Percentiles rank a stretch among this genome's conserved stretches.
phyloP scores from a whole-genome alignment of 2,888 invertebrate genomes.

The Pachliopta kotzebuea region DNA sequence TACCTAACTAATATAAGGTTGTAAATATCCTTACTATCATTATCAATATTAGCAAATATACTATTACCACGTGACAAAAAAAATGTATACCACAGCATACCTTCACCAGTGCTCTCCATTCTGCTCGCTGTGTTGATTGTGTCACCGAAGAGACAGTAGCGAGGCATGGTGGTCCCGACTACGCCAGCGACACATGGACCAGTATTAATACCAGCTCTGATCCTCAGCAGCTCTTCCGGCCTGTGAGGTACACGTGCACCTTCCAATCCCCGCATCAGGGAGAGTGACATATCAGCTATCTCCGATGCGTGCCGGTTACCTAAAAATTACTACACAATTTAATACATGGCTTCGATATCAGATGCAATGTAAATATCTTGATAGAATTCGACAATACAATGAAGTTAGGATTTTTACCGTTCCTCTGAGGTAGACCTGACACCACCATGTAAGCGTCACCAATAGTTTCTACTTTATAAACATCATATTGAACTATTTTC shows the following conservation, averaged over 20 bases:
- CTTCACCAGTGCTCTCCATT: constrained; percentile 82
- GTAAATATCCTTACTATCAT: no score
- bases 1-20: no score
- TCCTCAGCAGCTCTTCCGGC: constrained; percentile 67
- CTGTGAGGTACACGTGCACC: constrained; percentile 79
- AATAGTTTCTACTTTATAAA: constrained; percentile 86
- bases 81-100: constrained; percentile 36
- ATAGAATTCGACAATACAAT: no score
- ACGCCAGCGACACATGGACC: constrained; percentile 84
- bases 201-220: constrained; percentile 82
- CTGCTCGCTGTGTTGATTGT: constrained; percentile 84
- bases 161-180: constrained; percentile 82
- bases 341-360: no score
- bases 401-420: constrained; percentile 53
- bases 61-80: no score
- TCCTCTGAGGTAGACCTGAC: constrained; percentile 78
- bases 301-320: constrained; percentile 80
- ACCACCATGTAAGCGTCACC: constrained; percentile 84
- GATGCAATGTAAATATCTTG: no score
- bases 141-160: constrained; percentile 83
- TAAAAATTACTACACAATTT: constrained; percentile 34
- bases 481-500: constrained; percentile 85
- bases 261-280: constrained; percentile 73
- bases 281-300: constrained; percentile 82
- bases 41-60: no score